Evolutionary conservation across 2,888 invertebrate species (phyloP), one percentile per base, ranked within the genome.

Genomic region (Chymomyza amoena): DNA sequence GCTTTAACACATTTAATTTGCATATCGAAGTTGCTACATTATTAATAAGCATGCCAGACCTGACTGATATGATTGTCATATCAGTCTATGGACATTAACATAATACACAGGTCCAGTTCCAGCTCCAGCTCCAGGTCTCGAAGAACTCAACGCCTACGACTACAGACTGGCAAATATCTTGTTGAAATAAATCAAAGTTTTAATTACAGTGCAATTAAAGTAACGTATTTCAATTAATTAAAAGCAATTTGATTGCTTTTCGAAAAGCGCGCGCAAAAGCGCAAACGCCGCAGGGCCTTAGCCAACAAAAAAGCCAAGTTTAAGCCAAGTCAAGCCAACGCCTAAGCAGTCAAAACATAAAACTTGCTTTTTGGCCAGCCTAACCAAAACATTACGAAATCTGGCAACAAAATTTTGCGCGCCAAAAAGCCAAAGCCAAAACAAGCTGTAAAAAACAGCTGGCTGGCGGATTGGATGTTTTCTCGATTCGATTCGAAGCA

Each of bases 141-240:
- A 45, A 45, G 39, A 45, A 13, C 39, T 45, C 13, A 13, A 45
- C 39, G 39, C 39, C 39, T 45, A 45, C 16, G 32, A 13, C n/a
- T n/a, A n/a, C 18, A 64, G n/a, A 13, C 64, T 61, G 61, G 68
- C 54, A 70, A 72, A 64, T 64, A 56, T 20, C 64, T 64, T 56
- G 20, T 36, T 54, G 56, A 70, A 69, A 87, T 85, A 87, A 87
- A 80, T 89, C 86, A 89, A 87, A 78, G 57, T 76, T 78, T 89
- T 84, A 89, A 89, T 87, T 87, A 78, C 78, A 25, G 67, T 73
- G 88, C 75, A 85, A 83, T 89, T 85, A 87, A 85, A 73, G 72
- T 78, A 89, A 78, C 84, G 89, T 78, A 89, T 89, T 84, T 87
- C 75, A 89, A 89, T 84, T 87, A 89, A 85, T 87, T 87, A 89